A percentile compares a stretch with the other conserved stretches of the same genome.
Evolutionary conservation across 1,140 invertebrate species (phyloP).

Genomic region (Trichogramma pretiosum): DNA sequence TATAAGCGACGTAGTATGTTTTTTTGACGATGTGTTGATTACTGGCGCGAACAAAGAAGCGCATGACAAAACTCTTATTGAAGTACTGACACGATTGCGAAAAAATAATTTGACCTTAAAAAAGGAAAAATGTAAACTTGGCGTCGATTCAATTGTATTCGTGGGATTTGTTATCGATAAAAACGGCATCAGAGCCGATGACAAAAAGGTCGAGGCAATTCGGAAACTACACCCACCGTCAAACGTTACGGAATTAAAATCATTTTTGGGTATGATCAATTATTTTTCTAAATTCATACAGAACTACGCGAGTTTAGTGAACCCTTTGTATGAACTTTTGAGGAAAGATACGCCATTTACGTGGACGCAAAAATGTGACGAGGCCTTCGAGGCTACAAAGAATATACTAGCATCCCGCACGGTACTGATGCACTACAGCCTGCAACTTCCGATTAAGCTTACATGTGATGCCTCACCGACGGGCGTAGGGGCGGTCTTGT

Average conservation of each 20-base stretch:
- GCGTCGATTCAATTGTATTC: background rate
- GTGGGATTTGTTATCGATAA: background rate
- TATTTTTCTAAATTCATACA: too few species aligned
- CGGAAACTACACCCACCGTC: background rate
- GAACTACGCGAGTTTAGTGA: background rate
- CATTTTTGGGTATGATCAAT: constrained; percentile 1
- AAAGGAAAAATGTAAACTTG: constrained; percentile 4
- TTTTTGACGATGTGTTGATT: constrained; percentile 1
- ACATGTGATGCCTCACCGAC: background rate
- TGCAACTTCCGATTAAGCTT: background rate
- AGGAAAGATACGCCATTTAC: background rate
- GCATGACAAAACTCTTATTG: background rate
- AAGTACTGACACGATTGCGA: background rate
- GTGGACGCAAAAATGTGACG: background rate
- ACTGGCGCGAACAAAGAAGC: background rate
- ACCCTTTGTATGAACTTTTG: background rate
- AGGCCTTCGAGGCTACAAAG: background rate
- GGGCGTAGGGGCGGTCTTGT: background rate
- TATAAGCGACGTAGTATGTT: background rate
- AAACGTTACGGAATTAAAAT: background rate
- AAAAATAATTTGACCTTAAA: background rate
- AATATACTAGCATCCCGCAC: background rate
- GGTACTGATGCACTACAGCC: background rate
- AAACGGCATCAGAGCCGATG: background rate
- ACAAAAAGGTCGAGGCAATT: background rate